phyloP scores from a whole-genome alignment of 2,888 invertebrate species.

The Platycheirus rosarum region DNA sequence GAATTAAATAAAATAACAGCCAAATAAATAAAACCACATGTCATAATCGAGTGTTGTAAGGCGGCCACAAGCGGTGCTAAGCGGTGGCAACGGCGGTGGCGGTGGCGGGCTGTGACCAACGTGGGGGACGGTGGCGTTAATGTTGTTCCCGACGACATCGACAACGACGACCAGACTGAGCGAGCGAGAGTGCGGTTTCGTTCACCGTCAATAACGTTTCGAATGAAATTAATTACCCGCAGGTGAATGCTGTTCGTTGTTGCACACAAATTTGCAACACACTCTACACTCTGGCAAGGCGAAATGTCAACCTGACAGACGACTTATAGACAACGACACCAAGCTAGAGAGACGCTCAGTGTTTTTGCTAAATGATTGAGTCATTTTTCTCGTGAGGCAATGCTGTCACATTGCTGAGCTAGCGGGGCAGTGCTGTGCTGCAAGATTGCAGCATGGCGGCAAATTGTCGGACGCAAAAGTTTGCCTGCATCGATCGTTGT shows the following conservation, averaged over 20 bases:
- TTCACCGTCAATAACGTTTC: slow-evolving; percentile 73
- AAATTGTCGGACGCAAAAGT: slow-evolving; percentile 65
- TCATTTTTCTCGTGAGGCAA: slow-evolving; percentile 74
- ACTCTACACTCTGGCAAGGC: slow-evolving; percentile 65
- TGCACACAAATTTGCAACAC: slow-evolving; percentile 72
- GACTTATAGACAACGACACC: slow-evolving; percentile 69
- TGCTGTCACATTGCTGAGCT: slow-evolving; percentile 55
- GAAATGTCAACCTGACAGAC: slow-evolving; percentile 73
- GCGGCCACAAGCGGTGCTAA: slow-evolving; percentile 3
- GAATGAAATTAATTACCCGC: slow-evolving; percentile 74
- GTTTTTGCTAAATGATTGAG: slow-evolving; percentile 68
- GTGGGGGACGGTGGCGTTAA: slow-evolving; percentile 50
- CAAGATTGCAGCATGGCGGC: slow-evolving; percentile 63
- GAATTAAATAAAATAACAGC: slow-evolving; percentile 64
- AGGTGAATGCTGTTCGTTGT: slow-evolving; percentile 72
- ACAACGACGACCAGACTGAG: slow-evolving; percentile 33
- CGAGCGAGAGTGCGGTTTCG: slow-evolving; percentile 63
- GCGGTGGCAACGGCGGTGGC: background rate
- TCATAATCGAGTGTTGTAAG: slow-evolving; percentile 67
- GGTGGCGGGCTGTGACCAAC: background rate
- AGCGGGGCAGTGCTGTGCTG: slow-evolving; percentile 35
- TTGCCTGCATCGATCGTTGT: slow-evolving; percentile 46
- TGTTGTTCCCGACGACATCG: slow-evolving; percentile 36
- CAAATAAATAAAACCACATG: slow-evolving; percentile 73
- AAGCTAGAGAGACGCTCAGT: slow-evolving; percentile 43